A percentile compares a stretch with the other conserved stretches of the same genome.
Evolutionary conservation across 2,888 invertebrate species (phyloP).

Genomic region (Coelogynopora nodosa): DNA sequence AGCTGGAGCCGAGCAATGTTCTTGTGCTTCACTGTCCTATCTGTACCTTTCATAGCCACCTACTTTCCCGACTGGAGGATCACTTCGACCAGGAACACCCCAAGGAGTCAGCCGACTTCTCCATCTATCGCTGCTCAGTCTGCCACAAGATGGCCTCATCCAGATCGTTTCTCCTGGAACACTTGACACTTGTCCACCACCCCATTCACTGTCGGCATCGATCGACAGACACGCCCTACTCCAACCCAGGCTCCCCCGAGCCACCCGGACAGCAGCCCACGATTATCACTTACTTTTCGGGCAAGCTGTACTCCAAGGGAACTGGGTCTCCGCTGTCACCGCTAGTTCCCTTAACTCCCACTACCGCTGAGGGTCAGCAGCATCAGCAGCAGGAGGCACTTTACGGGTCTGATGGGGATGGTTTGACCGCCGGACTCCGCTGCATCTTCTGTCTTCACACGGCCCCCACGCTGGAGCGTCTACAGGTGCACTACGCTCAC

Average conservation of each 20-base stretch:
- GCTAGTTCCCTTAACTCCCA: not conserved
- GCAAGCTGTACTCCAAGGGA: conserved; percentile 38
- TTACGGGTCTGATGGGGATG: not conserved
- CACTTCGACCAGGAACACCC: conserved; percentile 41
- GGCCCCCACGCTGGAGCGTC: conserved; percentile 11
- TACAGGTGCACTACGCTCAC: conserved; percentile 33
- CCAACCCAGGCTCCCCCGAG: conserved; percentile 1
- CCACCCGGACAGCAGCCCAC: not conserved
- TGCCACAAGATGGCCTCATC: conserved; percentile 40
- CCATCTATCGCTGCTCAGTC: conserved; percentile 36
- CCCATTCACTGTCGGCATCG: not conserved
- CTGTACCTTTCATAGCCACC: conserved; percentile 39
- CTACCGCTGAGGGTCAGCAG: not conserved
- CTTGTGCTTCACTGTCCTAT: conserved; percentile 36
- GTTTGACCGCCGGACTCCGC: not conserved
- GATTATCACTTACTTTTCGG: conserved; percentile 37
- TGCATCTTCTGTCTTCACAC: conserved; percentile 36
- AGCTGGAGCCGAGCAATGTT: conserved; percentile 35
- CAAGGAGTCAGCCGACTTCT: conserved; percentile 34
- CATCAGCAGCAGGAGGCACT: not conserved
- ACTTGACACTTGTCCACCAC: conserved; percentile 39
- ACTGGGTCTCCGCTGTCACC: not conserved
- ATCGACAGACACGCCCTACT: not conserved
- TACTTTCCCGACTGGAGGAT: conserved; percentile 34
- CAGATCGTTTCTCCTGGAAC: conserved; percentile 31